phyloP scores from a whole-genome alignment of 1,140 invertebrate genomes.

The Papilio glaucus region DNA sequence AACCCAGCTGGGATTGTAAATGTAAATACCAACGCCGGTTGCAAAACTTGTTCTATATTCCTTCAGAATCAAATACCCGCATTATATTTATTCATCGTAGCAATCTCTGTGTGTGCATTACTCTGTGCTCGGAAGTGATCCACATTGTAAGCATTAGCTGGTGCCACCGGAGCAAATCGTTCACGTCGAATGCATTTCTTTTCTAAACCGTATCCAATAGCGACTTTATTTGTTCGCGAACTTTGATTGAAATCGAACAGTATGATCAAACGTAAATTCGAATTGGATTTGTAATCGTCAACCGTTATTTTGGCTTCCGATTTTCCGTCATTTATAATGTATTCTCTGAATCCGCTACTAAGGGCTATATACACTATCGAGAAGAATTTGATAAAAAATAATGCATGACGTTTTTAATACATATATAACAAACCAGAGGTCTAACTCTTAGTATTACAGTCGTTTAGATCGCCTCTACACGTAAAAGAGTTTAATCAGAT shows the following conservation, averaged over 20 bases:
- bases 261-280: neutral
- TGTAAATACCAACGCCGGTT: neutral
- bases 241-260: neutral
- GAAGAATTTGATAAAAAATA: neutral
- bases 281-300: slow-evolving; percentile 11
- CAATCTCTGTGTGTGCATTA: slow-evolving; percentile 1
- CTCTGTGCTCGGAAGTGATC: slow-evolving; percentile 18
- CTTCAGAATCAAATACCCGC: neutral
- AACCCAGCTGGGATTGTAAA: neutral
- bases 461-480: too few species aligned
- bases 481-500: too few species aligned
- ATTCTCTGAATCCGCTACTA: too few species aligned
- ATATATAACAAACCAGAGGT: too few species aligned
- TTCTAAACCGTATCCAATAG: neutral
- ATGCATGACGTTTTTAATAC: too few species aligned
- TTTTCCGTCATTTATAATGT: slow-evolving; percentile 5
- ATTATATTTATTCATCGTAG: neutral
- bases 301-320: slow-evolving; percentile 7
- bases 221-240: neutral
- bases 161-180: slow-evolving; percentile 18
- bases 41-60: slow-evolving; percentile 3
- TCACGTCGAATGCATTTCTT: slow-evolving; percentile 14
- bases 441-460: too few species aligned
- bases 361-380: neutral
- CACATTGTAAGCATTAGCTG: slow-evolving; percentile 23